These are phyloP conservation scores for Burhinus bistriatus DNA, from an alignment of 2,113 vertebrate species.

Conservation along the genomic window DNA sequence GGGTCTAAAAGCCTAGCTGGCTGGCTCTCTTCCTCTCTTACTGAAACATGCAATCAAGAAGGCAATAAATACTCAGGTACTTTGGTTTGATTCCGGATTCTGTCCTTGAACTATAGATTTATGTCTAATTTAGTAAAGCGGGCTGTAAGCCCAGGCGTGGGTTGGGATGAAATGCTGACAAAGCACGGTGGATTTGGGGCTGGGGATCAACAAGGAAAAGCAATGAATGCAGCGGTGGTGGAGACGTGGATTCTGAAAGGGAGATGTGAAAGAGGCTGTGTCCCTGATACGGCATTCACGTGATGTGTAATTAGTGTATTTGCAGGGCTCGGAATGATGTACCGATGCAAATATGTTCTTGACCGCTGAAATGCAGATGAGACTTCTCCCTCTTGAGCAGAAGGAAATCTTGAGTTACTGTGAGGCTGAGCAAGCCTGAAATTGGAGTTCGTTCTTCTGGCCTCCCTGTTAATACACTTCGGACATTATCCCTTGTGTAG, in stretches of 20 bases:
- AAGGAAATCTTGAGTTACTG: background rate
- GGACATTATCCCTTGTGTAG: accelerated
- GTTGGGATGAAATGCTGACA: constrained; percentile 1
- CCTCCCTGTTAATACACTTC: background rate
- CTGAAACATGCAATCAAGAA: background rate
- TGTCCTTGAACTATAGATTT: constrained; percentile 1
- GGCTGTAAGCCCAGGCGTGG: background rate
- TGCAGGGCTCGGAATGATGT: background rate
- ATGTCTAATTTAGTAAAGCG: background rate
- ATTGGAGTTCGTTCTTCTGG: background rate
- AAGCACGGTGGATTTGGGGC: background rate
- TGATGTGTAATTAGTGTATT: background rate
- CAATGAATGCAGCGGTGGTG: background rate
- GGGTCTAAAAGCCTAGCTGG: constrained; percentile 18
- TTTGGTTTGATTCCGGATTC: background rate
- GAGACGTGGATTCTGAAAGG: background rate
- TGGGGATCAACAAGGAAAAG: background rate
- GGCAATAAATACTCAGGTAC: background rate
- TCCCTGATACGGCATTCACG: background rate
- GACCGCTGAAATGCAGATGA: background rate
- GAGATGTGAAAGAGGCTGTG: background rate
- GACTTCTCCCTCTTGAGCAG: background rate
- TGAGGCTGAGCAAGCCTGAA: background rate
- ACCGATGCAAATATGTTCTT: background rate
- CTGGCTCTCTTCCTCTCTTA: background rate